Evolutionary conservation across 1,140 invertebrate species (phyloP).

Genomic region (Drosophila orosa): DNA sequence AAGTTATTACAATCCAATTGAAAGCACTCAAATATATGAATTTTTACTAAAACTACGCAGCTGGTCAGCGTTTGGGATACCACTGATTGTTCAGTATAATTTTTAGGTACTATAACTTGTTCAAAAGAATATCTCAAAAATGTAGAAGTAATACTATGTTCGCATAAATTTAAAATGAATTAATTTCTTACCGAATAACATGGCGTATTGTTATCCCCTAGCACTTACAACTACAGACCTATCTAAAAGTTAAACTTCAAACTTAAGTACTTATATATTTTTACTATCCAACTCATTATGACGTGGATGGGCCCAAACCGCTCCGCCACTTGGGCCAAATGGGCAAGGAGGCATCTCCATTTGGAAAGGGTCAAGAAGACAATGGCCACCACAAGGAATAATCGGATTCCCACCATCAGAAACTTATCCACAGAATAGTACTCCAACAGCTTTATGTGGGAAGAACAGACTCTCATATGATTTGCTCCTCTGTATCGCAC

Average conservation of each 20-base stretch:
- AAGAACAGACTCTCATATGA: conserved; percentile 84
- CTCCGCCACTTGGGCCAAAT: neutral
- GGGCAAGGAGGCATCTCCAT: conserved; percentile 1
- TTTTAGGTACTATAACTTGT: neutral
- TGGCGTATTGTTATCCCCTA: too few species aligned
- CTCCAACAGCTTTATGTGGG: conserved; percentile 85
- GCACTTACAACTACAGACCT: neutral
- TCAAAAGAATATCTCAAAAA: neutral
- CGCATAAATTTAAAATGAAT: neutral
- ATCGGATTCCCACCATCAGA: conserved; percentile 36
- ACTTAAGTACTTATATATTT: neutral
- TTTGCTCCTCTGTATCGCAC: conserved; percentile 86
- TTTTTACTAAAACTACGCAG: neutral
- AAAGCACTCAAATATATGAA: neutral
- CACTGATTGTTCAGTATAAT: neutral
- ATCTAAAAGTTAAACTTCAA: neutral
- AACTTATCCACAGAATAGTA: conserved; percentile 85
- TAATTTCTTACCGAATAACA: neutral
- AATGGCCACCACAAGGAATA: conserved; percentile 13
- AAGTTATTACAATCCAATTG: conserved; percentile 6
- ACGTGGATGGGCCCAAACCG: neutral
- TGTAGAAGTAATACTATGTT: neutral
- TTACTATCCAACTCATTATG: neutral
- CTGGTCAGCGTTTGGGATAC: neutral
- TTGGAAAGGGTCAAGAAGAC: conserved; percentile 33